phyloP scores from a whole-genome alignment of 2,888 invertebrate species.

The Mimumesa dahlbomi region DNA sequence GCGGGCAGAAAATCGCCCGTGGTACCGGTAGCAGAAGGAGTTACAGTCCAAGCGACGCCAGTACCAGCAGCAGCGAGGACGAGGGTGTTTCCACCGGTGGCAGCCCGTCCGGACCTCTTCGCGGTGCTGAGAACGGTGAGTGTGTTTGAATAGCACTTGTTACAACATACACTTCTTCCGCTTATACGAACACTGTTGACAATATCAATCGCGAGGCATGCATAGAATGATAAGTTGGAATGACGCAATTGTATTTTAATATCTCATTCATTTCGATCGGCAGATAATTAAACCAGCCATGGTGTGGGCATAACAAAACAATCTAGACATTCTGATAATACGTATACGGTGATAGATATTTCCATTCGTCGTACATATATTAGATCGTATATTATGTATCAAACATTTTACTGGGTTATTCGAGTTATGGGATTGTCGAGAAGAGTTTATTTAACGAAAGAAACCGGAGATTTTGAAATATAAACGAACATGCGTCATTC shows the following conservation, averaged over 20 bases:
- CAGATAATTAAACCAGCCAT: no score
- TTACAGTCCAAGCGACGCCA: constrained; percentile 77
- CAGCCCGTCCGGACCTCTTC: constrained; percentile 77
- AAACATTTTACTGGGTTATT: no score
- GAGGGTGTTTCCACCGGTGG: constrained; percentile 78
- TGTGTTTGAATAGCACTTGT: neutral
- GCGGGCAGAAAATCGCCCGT: constrained; percentile 66
- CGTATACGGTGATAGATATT: no score
- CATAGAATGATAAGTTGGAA: constrained; percentile 11
- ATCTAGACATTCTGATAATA: no score
- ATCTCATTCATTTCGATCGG: no score
- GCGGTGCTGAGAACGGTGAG: constrained; percentile 77
- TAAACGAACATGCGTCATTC: constrained; percentile 47
- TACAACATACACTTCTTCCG: neutral
- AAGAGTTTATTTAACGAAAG: constrained; percentile 1
- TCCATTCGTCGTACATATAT: no score
- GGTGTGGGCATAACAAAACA: no score
- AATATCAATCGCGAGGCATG: neutral
- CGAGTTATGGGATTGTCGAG: no score
- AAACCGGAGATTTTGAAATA: constrained; percentile 39
- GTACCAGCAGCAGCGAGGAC: constrained; percentile 78
- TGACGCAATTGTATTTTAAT: constrained; percentile 40
- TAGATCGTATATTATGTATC: no score
- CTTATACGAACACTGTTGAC: neutral
- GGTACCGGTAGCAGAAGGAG: constrained; percentile 71